These are phyloP conservation scores for Archips xylosteana DNA, from an alignment of 2,888 invertebrate species.

Conservation along the genomic window DNA sequence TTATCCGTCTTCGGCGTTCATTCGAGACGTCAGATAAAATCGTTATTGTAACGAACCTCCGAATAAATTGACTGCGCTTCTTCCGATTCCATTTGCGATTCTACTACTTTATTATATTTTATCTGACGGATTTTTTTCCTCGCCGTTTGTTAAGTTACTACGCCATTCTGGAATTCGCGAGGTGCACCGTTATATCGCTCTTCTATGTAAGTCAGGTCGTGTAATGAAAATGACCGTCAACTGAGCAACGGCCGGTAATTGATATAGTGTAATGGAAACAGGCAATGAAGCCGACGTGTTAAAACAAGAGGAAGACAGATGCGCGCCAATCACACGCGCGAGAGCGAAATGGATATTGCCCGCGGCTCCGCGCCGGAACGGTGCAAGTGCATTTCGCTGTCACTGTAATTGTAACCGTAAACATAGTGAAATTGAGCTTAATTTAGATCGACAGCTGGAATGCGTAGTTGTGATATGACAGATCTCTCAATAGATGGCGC, in stretches of 20 bases:
- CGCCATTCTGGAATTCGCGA: constrained; percentile 14
- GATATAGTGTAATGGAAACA: constrained; percentile 84
- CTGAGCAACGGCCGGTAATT: constrained; percentile 68
- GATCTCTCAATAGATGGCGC: constrained; percentile 49
- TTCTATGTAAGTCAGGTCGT: constrained; percentile 37
- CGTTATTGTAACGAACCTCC: constrained; percentile 73
- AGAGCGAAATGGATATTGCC: constrained; percentile 72
- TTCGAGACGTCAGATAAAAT: constrained; percentile 77
- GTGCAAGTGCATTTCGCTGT: constrained; percentile 72
- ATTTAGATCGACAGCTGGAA: constrained; percentile 52
- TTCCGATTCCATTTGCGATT: constrained; percentile 68
- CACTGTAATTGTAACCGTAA: constrained; percentile 73
- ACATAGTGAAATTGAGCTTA: constrained; percentile 59
- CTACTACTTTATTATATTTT: constrained; percentile 67
- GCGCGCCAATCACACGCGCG: constrained; percentile 60
- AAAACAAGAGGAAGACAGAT: constrained; percentile 74
- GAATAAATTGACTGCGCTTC: constrained; percentile 74
- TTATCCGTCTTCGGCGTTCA: constrained; percentile 81
- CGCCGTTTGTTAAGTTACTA: constrained; percentile 43
- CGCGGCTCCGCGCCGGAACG: constrained; percentile 62
- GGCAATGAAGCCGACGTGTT: constrained; percentile 78
- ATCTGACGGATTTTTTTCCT: constrained; percentile 58
- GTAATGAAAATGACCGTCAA: constrained; percentile 58
- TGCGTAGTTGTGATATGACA: constrained; percentile 52
- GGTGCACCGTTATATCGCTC: constrained; percentile 5